Evolutionary conservation across 2,113 vertebrate species (phyloP).

Genomic region (Aramus guarauna): DNA sequence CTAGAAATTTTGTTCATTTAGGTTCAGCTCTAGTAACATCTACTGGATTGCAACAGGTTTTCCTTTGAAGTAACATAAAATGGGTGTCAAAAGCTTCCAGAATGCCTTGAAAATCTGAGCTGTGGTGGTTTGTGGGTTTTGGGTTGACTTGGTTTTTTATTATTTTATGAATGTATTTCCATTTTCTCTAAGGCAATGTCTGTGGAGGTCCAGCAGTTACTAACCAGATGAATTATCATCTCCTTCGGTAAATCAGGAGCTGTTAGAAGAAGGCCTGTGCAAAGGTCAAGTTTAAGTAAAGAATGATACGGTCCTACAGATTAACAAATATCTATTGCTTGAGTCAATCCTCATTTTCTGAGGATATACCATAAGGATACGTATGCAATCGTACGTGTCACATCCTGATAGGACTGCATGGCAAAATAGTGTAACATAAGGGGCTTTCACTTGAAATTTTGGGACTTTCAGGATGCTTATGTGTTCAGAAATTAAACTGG

Average conservation of each 20-base stretch:
- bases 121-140: neutral
- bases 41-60: neutral
- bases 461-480: neutral
- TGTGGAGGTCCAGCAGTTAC: neutral
- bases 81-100: neutral
- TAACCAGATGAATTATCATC: neutral
- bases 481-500: neutral
- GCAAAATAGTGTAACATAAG: neutral
- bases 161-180: neutral
- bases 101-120: neutral
- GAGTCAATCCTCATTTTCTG: neutral
- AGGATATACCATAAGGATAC: neutral
- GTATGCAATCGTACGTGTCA: fast-evolving
- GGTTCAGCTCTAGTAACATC: neutral
- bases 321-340: neutral
- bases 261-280: neutral
- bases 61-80: neutral
- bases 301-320: neutral
- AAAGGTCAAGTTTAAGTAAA: neutral
- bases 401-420: neutral
- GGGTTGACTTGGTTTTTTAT: neutral
- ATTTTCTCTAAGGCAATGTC: neutral
- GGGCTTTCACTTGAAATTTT: neutral
- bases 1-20: neutral
- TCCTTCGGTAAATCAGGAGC: neutral